Percentiles rank a stretch among this genome's conserved stretches.
phyloP scores from a whole-genome alignment of 2,888 invertebrate species.

The Electrophaes corylata region DNA sequence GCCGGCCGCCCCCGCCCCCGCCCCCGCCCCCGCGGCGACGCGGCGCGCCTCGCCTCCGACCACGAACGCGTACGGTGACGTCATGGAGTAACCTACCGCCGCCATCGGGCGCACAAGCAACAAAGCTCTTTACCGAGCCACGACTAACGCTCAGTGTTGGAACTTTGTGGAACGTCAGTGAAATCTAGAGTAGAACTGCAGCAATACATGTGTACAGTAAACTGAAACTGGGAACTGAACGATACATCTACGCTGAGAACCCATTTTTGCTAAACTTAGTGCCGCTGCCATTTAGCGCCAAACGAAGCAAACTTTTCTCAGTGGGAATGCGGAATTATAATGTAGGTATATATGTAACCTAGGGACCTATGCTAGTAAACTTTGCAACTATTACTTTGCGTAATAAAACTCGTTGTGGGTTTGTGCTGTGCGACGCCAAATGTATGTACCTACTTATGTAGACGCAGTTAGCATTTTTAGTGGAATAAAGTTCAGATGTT shows the following conservation, averaged over 20 bases:
- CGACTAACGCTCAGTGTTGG: neutral
- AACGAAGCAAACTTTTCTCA: neutral
- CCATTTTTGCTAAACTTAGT: neutral
- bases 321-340: neutral
- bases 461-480: slow-evolving; percentile 1
- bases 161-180: neutral
- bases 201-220: neutral
- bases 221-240: neutral
- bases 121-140: neutral
- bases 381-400: slow-evolving; percentile 9
- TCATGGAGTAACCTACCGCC: slow-evolving; percentile 58
- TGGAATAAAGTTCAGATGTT: slow-evolving; percentile 16
- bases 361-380: neutral
- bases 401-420: slow-evolving; percentile 14
- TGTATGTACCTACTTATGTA: neutral
- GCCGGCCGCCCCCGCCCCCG: slow-evolving; percentile 48
- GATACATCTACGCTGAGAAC: neutral
- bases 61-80: slow-evolving; percentile 73
- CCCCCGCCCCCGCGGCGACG: slow-evolving; percentile 43
- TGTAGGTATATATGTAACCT: too few relatives aligned
- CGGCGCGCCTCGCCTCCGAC: slow-evolving; percentile 38
- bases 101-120: neutral
- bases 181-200: slow-evolving; percentile 10
- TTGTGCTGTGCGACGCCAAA: neutral
- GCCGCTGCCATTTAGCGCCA: neutral